Conservation (phyloP, 1,140 invertebrate species). For the Brachionus koreanus region DNA sequence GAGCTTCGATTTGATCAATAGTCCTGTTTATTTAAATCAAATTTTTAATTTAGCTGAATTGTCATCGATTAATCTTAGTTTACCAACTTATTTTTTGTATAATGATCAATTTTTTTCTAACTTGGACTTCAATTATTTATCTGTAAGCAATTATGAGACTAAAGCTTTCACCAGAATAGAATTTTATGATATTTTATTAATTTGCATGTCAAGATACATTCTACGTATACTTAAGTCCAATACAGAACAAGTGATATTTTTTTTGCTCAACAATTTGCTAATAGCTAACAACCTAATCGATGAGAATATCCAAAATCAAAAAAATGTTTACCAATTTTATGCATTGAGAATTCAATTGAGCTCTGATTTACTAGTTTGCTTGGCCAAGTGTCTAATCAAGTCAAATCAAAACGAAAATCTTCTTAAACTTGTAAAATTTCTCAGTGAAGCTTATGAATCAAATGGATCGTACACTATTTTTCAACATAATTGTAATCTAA, state of each 20-base stretch:
- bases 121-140: not conserved
- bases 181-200: constrained; percentile 4
- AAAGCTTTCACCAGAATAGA: not conserved
- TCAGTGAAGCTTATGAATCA: not conserved
- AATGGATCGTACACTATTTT: not conserved
- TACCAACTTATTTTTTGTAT: not conserved
- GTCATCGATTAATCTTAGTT: not conserved
- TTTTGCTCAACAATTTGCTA: not conserved
- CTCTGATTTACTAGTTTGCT: not conserved
- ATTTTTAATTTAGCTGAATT: constrained; percentile 18
- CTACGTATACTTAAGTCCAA: not conserved
- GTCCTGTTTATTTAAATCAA: not conserved
- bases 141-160: not conserved
- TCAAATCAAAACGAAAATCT: not conserved
- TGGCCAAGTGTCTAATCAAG: not conserved
- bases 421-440: not conserved
- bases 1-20: not conserved
- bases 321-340: not conserved
- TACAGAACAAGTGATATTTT: not conserved
- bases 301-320: not conserved
- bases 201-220: not conserved
- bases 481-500: not conserved
- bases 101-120: not conserved
- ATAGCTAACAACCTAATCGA: constrained; percentile 8
- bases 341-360: not conserved